Evolutionary conservation across 2,888 invertebrate genomes (phyloP).

Genomic region (Rugalucina vietnamica): DNA sequence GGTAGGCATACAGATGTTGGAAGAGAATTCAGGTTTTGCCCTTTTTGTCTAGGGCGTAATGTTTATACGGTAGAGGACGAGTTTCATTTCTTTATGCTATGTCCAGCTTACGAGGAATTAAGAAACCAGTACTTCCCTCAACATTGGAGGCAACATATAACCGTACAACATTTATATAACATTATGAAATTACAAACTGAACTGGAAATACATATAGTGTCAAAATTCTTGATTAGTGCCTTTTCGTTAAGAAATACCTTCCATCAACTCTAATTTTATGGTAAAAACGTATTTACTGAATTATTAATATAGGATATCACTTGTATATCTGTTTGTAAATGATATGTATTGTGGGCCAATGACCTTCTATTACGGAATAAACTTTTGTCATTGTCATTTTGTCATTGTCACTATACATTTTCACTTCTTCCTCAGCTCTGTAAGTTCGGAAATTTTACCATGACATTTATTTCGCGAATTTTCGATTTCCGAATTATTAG

Average conservation of each 20-base stretch:
- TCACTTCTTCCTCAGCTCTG: too few relatives aligned
- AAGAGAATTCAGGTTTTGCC: not conserved
- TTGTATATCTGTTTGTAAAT: too few relatives aligned
- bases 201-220: not conserved
- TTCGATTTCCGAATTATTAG: too few relatives aligned
- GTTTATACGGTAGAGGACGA: not conserved
- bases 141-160: not conserved
- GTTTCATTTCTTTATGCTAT: not conserved
- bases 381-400: too few relatives aligned
- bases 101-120: not conserved
- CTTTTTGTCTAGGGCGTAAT: not conserved
- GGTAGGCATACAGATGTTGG: not conserved
- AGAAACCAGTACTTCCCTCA: not conserved
- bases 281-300: too few relatives aligned
- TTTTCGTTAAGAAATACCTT: not conserved
- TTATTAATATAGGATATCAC: too few relatives aligned
- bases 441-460: too few relatives aligned
- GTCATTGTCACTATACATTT: too few relatives aligned
- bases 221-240: not conserved
- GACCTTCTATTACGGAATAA: too few relatives aligned
- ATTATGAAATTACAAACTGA: not conserved
- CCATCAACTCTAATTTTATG: too few relatives aligned
- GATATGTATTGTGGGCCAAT: too few relatives aligned
- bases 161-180: not conserved
- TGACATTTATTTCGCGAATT: too few relatives aligned